phyloP scores from a whole-genome alignment of 2,113 vertebrate species.

The Panthera leo region DNA sequence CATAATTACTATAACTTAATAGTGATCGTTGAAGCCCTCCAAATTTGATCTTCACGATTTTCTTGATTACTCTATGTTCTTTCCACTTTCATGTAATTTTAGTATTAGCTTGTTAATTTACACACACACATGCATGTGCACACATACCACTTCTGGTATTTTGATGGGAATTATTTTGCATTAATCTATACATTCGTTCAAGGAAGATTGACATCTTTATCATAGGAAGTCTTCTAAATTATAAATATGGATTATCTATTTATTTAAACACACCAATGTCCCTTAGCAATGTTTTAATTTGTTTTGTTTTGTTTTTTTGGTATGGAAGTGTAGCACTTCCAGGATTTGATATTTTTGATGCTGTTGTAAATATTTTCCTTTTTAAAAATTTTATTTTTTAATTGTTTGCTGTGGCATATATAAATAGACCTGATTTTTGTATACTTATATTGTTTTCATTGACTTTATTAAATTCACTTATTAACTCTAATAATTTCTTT shows the following conservation, averaged over 20 bases:
- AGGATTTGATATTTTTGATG: neutral
- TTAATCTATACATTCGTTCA: neutral
- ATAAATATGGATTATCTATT: neutral
- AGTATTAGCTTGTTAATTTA: neutral
- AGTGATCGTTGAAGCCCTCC: neutral
- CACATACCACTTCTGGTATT: neutral
- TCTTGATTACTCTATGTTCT: neutral
- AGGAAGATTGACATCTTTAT: neutral
- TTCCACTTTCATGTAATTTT: neutral
- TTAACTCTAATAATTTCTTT: neutral
- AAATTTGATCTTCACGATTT: neutral
- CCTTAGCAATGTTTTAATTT: neutral
- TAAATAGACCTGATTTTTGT: neutral
- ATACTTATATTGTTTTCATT: neutral
- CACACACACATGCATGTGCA: neutral
- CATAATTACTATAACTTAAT: neutral
- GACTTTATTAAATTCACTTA: neutral
- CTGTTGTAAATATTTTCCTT: neutral
- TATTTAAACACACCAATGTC: neutral
- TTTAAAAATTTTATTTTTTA: neutral
- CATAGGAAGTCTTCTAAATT: neutral
- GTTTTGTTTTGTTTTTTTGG: too few relatives aligned
- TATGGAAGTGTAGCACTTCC: neutral
- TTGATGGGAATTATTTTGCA: neutral
- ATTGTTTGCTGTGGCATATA: neutral